Conservation (phyloP, 2,888 invertebrate species). For the Lucinisca nassula region DNA sequence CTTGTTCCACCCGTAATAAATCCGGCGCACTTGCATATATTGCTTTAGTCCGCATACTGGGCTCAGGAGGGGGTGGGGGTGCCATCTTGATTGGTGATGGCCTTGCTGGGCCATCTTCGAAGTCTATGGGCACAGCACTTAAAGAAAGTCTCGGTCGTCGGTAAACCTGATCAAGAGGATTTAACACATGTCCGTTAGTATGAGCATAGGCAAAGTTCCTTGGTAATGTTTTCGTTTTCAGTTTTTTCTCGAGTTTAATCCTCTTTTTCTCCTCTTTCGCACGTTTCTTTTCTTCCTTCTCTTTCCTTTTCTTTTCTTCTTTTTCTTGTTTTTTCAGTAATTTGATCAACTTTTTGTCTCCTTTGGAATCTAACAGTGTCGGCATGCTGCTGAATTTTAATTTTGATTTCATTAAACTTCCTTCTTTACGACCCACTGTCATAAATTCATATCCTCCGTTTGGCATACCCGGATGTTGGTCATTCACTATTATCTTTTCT, state of each 20-base stretch:
- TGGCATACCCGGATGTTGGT: slow-evolving; percentile 32
- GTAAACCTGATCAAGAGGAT: slow-evolving; percentile 73
- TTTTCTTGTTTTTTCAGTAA: slow-evolving; percentile 79
- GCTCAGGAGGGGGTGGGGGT: slow-evolving; percentile 70
- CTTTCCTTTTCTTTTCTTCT: slow-evolving; percentile 77
- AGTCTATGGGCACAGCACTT: slow-evolving; percentile 80
- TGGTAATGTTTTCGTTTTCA: slow-evolving; percentile 76
- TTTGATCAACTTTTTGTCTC: slow-evolving; percentile 78
- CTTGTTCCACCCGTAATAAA: slow-evolving; percentile 77
- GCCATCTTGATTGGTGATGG: slow-evolving; percentile 64
- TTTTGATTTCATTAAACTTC: slow-evolving; percentile 74
- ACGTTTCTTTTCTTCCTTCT: slow-evolving; percentile 78
- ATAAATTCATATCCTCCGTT: slow-evolving; percentile 49
- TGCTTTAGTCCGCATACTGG: slow-evolving; percentile 69
- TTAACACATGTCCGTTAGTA: slow-evolving; percentile 64
- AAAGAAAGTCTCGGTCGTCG: slow-evolving; percentile 73
- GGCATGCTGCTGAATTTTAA: slow-evolving; percentile 81
- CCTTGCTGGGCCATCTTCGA: slow-evolving; percentile 74
- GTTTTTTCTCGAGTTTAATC: slow-evolving; percentile 78
- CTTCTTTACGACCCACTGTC: slow-evolving; percentile 66
- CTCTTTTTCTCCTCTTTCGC: slow-evolving; percentile 81
- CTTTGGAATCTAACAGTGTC: slow-evolving; percentile 75
- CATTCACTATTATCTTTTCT: slow-evolving; percentile 73
- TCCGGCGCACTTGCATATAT: slow-evolving; percentile 81
- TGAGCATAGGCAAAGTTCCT: slow-evolving; percentile 77